A percentile compares a stretch with the other conserved stretches of the same genome.
Conservation (phyloP, 2,797 vertebrate species). For the Gorsachius magnificus region DNA sequence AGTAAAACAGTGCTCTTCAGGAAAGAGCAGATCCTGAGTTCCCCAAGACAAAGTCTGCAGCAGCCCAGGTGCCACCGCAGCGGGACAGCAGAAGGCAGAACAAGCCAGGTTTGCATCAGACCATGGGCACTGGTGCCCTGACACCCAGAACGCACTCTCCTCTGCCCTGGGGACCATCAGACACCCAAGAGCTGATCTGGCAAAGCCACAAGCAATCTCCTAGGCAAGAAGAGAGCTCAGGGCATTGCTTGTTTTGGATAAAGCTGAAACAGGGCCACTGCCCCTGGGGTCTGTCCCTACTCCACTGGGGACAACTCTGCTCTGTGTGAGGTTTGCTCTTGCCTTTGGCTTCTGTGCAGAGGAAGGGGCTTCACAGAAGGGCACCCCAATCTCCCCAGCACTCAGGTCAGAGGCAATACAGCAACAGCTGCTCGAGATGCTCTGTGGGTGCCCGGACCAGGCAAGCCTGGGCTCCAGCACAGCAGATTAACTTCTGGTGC, state of each 20-base stretch:
- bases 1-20: neutral
- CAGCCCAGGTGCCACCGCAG: neutral
- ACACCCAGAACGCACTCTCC: neutral
- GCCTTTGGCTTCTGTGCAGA: no score
- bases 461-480: neutral
- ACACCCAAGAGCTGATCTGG: neutral
- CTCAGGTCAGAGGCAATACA: neutral
- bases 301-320: neutral
- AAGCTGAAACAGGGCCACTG: neutral
- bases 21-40: neutral
- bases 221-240: neutral
- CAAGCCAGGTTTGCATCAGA: neutral
- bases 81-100: neutral
- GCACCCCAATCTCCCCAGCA: neutral
- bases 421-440: neutral
- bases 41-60: neutral
- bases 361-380: neutral
- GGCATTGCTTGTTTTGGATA: neutral
- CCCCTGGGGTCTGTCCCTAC: neutral
- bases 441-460: neutral
- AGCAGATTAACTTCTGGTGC: neutral
- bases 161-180: neutral
- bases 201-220: neutral
- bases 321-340: neutral
- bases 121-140: fast-evolving